Percentiles rank a stretch among this genome's conserved stretches.
These are phyloP conservation scores for Meandrina meandrites DNA, from an alignment of 92 coral and sea anemone species.

Conservation along the genomic window DNA sequence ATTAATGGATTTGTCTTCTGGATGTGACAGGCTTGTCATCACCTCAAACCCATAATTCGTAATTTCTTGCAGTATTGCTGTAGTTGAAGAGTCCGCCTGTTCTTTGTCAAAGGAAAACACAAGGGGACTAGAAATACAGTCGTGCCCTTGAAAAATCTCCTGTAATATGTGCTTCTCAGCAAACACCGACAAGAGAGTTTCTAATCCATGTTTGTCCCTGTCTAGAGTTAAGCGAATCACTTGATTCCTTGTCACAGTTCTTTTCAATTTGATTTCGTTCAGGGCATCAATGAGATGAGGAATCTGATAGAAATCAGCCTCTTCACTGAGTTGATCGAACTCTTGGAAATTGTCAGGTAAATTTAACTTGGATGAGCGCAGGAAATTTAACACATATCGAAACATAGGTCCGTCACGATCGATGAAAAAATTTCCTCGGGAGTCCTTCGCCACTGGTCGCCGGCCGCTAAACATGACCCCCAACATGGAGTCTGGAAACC, in stretches of 20 bases:
- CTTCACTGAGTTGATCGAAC: constrained; percentile 70
- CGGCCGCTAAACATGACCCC: constrained; percentile 87
- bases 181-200: constrained; percentile 35
- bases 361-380: constrained; percentile 64
- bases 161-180: constrained; percentile 27
- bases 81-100: constrained; percentile 34
- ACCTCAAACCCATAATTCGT: constrained; percentile 43
- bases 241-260: constrained; percentile 13
- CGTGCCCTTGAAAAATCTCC: constrained; percentile 33
- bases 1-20: constrained; percentile 36
- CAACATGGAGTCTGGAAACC: constrained; percentile 76
- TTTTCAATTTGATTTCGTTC: constrained; percentile 14
- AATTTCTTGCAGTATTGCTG: constrained; percentile 42
- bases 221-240: constrained; percentile 37
- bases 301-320: constrained; percentile 81
- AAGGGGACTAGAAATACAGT: constrained; percentile 24
- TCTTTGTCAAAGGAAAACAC: constrained; percentile 40
- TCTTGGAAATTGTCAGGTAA: constrained; percentile 70
- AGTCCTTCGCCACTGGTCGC: constrained; percentile 59
- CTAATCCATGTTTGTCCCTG: constrained; percentile 42
- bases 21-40: constrained; percentile 44
- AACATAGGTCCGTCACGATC: constrained; percentile 81
- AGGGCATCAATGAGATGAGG: constrained; percentile 42
- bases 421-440: constrained; percentile 70
- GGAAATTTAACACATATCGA: constrained; percentile 69